Percentiles rank a stretch among this genome's conserved stretches.
phyloP scores from a whole-genome alignment of 2,113 vertebrate species.

The Pogonocichla stellata region DNA sequence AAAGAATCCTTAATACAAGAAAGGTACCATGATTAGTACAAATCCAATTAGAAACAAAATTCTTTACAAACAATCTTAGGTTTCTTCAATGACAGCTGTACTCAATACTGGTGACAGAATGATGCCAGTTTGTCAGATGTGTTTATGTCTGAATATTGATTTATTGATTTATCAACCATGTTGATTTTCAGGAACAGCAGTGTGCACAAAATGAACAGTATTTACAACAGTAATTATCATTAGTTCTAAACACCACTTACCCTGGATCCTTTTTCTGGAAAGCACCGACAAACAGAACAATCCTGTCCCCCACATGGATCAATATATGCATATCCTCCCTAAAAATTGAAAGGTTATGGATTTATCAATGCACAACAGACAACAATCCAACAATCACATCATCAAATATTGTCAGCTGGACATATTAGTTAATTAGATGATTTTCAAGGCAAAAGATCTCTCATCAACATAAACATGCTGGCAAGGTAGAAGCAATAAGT shows the following conservation, averaged over 20 bases:
- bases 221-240: background rate
- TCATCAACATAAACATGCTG: background rate
- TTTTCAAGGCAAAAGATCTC: background rate
- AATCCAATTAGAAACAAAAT: background rate
- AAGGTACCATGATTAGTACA: background rate
- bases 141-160: background rate
- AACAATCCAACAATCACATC: background rate
- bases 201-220: background rate
- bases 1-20: background rate
- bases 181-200: background rate
- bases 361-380: background rate
- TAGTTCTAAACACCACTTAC: constrained; percentile 64
- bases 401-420: background rate
- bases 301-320: constrained; percentile 78
- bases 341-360: background rate
- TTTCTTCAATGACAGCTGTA: background rate
- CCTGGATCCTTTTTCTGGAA: constrained; percentile 82
- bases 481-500: background rate
- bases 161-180: background rate
- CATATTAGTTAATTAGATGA: background rate
- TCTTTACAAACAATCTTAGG: background rate
- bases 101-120: background rate
- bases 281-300: constrained; percentile 80
- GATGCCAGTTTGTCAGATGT: background rate
- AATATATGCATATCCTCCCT: constrained; percentile 61